phyloP scores from a whole-genome alignment of 2,797 vertebrate genomes.

The Phrynocephalus vlangalii region DNA sequence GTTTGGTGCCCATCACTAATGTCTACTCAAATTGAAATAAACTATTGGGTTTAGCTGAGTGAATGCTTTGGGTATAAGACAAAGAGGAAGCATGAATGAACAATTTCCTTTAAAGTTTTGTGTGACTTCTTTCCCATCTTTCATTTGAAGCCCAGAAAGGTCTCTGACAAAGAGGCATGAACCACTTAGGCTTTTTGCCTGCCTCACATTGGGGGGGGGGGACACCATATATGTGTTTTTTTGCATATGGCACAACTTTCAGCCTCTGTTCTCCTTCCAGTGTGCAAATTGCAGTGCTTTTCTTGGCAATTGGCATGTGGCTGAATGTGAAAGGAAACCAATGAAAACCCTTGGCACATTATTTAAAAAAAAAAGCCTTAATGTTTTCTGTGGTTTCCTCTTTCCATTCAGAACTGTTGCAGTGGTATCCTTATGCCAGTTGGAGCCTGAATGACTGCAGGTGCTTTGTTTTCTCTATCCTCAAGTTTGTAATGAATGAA shows the following conservation, averaged over 20 bases:
- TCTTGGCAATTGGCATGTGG: background rate
- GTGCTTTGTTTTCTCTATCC: background rate
- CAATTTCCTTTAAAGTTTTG: background rate
- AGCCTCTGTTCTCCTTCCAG: background rate
- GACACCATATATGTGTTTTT: background rate
- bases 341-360: background rate
- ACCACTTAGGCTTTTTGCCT: background rate
- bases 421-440: background rate
- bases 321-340: background rate
- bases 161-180: background rate
- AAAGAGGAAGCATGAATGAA: background rate
- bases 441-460: rapidly evolving
- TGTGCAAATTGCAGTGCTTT: background rate
- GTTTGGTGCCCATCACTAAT: no score
- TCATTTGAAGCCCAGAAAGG: background rate
- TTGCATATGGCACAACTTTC: background rate
- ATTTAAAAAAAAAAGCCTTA: slow-evolving; percentile 5
- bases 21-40: no score
- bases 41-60: no score
- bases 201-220: background rate
- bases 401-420: background rate
- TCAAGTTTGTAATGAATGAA: background rate
- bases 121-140: background rate
- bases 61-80: background rate
- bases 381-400: background rate